Evolutionary conservation across 1,140 invertebrate species (phyloP).

Genomic region (Lucilia cuprina): DNA sequence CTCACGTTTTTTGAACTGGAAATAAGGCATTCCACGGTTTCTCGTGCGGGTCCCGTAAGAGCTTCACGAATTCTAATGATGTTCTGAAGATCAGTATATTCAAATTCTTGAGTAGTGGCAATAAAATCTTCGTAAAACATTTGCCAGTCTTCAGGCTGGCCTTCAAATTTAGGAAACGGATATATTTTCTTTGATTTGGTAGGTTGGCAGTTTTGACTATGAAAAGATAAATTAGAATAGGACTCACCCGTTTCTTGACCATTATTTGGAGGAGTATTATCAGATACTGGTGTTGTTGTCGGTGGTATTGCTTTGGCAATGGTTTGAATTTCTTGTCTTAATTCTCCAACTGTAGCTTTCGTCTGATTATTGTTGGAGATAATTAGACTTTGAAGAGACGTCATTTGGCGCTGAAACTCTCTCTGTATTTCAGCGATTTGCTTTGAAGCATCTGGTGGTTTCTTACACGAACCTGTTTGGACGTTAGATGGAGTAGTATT

Average conservation of each 20-base stretch:
- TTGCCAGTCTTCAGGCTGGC: constrained; percentile 4
- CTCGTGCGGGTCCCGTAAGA: neutral
- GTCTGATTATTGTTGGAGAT: neutral
- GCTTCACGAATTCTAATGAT: constrained; percentile 16
- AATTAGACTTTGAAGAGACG: neutral
- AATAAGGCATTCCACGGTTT: neutral
- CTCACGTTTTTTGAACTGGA: constrained; percentile 5
- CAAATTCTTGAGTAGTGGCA: neutral
- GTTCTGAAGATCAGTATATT: neutral
- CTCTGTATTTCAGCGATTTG: neutral
- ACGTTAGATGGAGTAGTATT: neutral
- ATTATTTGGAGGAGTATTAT: neutral
- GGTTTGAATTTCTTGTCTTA: neutral
- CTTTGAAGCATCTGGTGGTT: neutral
- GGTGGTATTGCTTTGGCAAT: neutral
- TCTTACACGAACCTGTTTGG: neutral
- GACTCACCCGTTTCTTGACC: constrained; percentile 2
- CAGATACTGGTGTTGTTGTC: neutral
- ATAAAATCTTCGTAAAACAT: neutral
- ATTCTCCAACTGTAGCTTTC: neutral
- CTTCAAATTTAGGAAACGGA: neutral
- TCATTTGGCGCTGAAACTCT: neutral
- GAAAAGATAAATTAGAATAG: neutral
- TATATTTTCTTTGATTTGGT: constrained; percentile 10
- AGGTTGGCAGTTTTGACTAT: neutral